Evolutionary conservation across 2,113 vertebrate species (phyloP).

Genomic region (Deroptyus accipitrinus): DNA sequence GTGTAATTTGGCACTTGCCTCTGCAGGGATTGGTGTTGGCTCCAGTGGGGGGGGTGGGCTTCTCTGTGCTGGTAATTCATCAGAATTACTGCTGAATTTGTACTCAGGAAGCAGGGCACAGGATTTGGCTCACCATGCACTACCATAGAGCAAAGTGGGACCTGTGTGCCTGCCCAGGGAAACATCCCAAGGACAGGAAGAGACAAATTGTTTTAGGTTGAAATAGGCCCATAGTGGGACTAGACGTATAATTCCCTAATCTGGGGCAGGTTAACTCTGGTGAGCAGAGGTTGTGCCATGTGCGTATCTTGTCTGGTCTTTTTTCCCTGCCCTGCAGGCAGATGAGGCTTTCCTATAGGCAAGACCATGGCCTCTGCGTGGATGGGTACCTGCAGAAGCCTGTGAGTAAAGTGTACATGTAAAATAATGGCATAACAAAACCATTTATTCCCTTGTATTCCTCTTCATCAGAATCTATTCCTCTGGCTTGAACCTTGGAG

Average conservation of each 20-base stretch:
- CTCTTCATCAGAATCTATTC: fast-evolving
- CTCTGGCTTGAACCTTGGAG: neutral
- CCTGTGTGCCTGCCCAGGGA: neutral
- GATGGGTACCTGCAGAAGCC: neutral
- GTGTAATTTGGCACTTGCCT: neutral
- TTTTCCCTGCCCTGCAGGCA: neutral
- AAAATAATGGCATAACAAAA: neutral
- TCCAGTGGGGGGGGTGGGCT: neutral
- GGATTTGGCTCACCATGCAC: neutral
- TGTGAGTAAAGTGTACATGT: neutral
- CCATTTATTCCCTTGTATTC: neutral
- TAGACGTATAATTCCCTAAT: neutral
- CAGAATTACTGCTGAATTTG: neutral
- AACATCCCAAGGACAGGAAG: neutral
- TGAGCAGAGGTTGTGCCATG: neutral
- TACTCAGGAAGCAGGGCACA: neutral
- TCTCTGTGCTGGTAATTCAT: neutral
- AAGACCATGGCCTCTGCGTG: neutral
- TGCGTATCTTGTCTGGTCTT: neutral
- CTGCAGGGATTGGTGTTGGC: neutral
- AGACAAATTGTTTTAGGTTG: neutral
- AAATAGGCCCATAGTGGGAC: neutral
- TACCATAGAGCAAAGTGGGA: neutral
- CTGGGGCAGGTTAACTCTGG: neutral
- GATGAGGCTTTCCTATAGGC: neutral